Conservation (phyloP, 1,140 invertebrate genomes). For the Uloborus diversus region DNA sequence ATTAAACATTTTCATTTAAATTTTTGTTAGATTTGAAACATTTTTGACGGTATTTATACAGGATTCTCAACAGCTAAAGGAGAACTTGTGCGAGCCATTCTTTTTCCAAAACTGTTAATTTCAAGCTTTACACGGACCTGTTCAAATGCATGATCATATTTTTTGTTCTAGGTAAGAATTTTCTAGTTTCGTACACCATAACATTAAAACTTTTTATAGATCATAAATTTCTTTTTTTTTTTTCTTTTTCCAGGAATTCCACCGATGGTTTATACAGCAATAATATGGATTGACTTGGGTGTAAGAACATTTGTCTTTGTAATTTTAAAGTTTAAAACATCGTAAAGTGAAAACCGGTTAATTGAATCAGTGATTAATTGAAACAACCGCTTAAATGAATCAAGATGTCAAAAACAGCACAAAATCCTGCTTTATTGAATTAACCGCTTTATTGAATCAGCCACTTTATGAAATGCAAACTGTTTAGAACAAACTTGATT, state of each 20-base stretch:
- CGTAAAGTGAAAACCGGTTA: too few species aligned
- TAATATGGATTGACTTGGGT: slow-evolving; percentile 60
- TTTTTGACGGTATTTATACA: not conserved
- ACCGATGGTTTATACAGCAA: slow-evolving; percentile 62
- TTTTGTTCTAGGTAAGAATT: slow-evolving; percentile 53
- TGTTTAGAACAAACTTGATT: too few species aligned
- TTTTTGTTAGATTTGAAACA: too few species aligned
- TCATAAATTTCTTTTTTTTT: not conserved
- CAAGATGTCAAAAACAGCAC: too few species aligned
- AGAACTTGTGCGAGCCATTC: slow-evolving; percentile 71
- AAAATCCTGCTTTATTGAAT: too few species aligned
- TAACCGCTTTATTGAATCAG: too few species aligned
- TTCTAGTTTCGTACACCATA: not conserved
- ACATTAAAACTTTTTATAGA: not conserved
- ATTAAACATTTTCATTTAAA: not conserved
- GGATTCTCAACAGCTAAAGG: slow-evolving; percentile 74
- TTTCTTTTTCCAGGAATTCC: slow-evolving; percentile 59
- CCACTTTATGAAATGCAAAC: too few species aligned
- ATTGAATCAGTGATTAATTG: too few species aligned
- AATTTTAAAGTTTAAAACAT: too few species aligned
- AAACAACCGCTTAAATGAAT: too few species aligned
- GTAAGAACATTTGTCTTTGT: slow-evolving; percentile 60
- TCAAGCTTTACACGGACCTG: slow-evolving; percentile 71
- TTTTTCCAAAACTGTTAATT: slow-evolving; percentile 72
- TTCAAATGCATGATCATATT: slow-evolving; percentile 68